Evolutionary conservation across 2,113 vertebrate genomes (phyloP).

Genomic region (Abramis brama): DNA sequence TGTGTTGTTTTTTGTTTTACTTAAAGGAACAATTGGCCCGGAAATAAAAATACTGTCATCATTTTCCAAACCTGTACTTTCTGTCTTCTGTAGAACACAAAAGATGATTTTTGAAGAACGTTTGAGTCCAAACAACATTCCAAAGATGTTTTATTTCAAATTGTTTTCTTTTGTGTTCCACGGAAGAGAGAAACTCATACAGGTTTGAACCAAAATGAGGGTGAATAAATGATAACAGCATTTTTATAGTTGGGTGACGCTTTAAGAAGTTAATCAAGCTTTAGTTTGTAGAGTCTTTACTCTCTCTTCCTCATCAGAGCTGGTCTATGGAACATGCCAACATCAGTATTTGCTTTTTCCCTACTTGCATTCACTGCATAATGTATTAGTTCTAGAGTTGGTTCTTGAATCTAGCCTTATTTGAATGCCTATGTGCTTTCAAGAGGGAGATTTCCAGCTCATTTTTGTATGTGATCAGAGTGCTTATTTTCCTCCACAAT

Average conservation of each 20-base stretch:
- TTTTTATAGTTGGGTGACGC: neutral
- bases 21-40: neutral
- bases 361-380: neutral
- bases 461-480: neutral
- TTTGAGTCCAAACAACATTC: neutral
- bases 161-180: neutral
- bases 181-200: neutral
- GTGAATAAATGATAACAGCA: neutral
- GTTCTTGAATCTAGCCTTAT: neutral
- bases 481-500: neutral
- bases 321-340: conserved; percentile 15
- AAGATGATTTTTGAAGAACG: neutral
- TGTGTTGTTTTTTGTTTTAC: neutral
- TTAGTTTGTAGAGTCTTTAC: neutral
- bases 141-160: neutral
- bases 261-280: neutral
- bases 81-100: neutral
- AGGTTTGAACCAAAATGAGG: neutral
- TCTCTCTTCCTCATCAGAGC: conserved; percentile 3
- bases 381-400: neutral
- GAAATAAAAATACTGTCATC: neutral
- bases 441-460: conserved; percentile 1
- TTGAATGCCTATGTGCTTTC: neutral
- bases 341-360: conserved; percentile 32
- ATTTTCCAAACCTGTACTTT: neutral